A percentile compares a stretch with the other conserved stretches of the same genome.
phyloP scores from a whole-genome alignment of 2,797 vertebrate species.

The Spondyliosoma cantharus region DNA sequence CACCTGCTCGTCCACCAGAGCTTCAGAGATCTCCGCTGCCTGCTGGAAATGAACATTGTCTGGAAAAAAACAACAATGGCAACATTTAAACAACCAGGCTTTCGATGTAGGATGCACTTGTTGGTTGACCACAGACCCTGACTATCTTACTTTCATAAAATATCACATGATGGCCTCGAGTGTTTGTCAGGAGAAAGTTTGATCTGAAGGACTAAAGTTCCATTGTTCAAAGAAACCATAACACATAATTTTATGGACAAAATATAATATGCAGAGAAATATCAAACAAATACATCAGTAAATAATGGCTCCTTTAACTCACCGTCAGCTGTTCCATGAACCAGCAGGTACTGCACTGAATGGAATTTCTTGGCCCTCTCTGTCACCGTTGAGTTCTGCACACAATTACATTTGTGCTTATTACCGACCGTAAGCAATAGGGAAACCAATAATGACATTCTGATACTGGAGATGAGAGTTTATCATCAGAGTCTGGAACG shows the following conservation, averaged over 20 bases:
- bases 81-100: neutral
- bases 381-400: slow-evolving; percentile 94
- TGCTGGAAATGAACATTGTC: slow-evolving; percentile 99
- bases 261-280: neutral
- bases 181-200: too few relatives aligned
- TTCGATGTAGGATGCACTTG: neutral
- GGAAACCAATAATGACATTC: too few relatives aligned
- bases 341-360: slow-evolving; percentile 93
- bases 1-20: slow-evolving; percentile 92
- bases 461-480: neutral
- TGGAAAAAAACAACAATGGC: slow-evolving; percentile 67
- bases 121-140: neutral
- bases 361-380: slow-evolving; percentile 93
- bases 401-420: slow-evolving; percentile 26
- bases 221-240: too few relatives aligned
- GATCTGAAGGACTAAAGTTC: too few relatives aligned
- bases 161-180: too few relatives aligned
- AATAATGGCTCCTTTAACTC: slow-evolving; percentile 62
- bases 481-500: slow-evolving; percentile 30
- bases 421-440: neutral
- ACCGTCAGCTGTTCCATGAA: slow-evolving; percentile 99
- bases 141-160: neutral
- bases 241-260: too few relatives aligned
- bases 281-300: neutral
- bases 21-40: slow-evolving; percentile 95